Percentiles rank a stretch among this genome's conserved stretches.
phyloP scores from a whole-genome alignment of 2,797 vertebrate species.

The Aphelocoma californica region DNA sequence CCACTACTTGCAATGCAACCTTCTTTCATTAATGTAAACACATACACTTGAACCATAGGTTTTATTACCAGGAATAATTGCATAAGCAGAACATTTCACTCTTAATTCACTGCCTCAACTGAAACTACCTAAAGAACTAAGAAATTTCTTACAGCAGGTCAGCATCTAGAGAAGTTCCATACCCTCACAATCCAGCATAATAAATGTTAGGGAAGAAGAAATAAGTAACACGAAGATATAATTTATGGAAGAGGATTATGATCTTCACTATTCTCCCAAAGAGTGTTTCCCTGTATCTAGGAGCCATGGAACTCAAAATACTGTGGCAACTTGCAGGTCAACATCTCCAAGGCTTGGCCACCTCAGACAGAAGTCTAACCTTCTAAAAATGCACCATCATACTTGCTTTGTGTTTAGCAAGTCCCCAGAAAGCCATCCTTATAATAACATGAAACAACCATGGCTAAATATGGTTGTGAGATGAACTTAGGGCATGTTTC shows the following conservation, averaged over 20 bases:
- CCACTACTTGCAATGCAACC: slow-evolving; percentile 19
- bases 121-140: not conserved
- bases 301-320: not conserved
- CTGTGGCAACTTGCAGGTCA: not conserved
- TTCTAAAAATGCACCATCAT: not conserved
- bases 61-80: slow-evolving; percentile 24
- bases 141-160: not conserved
- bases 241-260: not conserved
- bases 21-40: slow-evolving; percentile 28
- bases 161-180: not conserved
- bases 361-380: not conserved
- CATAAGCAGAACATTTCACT: not conserved
- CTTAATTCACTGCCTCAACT: not conserved
- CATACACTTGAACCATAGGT: not conserved
- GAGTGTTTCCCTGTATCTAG: not conserved
- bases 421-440: not conserved
- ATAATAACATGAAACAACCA: not conserved
- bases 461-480: not conserved
- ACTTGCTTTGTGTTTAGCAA: not conserved
- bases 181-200: not conserved
- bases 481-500: not conserved
- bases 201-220: not conserved
- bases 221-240: not conserved
- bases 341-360: not conserved
- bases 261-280: not conserved